A percentile compares a stretch with the other conserved stretches of the same genome.
phyloP scores from a whole-genome alignment of 2,113 vertebrate genomes.

The Periophthalmodon schlosseri region DNA sequence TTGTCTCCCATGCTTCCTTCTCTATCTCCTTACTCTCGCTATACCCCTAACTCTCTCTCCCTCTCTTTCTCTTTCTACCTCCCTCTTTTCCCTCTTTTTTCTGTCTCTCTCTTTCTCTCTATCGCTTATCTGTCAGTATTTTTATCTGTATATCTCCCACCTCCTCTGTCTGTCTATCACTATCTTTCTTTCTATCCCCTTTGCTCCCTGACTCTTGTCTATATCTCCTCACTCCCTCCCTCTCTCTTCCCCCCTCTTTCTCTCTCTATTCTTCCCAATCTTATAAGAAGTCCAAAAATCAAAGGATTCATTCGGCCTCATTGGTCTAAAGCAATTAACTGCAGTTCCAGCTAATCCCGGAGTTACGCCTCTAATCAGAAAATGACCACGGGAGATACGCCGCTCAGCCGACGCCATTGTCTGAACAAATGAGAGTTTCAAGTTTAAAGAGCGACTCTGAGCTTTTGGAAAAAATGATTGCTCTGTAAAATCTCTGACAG shows the following conservation, averaged over 20 bases:
- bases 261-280: constrained; percentile 20
- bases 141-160: background rate
- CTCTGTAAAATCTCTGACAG: constrained; percentile 15
- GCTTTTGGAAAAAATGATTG: constrained; percentile 41
- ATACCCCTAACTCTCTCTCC: no score
- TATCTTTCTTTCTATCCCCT: background rate
- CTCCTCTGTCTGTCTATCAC: background rate
- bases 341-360: constrained; percentile 64
- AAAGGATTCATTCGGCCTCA: constrained; percentile 64
- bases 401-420: constrained; percentile 52
- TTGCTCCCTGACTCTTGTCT: no score
- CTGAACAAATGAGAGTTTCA: constrained; percentile 29
- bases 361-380: constrained; percentile 65
- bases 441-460: constrained; percentile 37
- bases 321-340: constrained; percentile 72
- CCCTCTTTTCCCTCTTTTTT: no score
- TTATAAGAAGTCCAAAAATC: constrained; percentile 60
- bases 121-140: no score
- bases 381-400: constrained; percentile 60
- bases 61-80: no score
- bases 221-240: no score
- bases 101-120: no score
- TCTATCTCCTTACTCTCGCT: no score
- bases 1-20: no score
- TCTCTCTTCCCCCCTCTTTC: no score